phyloP scores from a whole-genome alignment of 2,888 invertebrate species.

The Cephonodes hylas region DNA sequence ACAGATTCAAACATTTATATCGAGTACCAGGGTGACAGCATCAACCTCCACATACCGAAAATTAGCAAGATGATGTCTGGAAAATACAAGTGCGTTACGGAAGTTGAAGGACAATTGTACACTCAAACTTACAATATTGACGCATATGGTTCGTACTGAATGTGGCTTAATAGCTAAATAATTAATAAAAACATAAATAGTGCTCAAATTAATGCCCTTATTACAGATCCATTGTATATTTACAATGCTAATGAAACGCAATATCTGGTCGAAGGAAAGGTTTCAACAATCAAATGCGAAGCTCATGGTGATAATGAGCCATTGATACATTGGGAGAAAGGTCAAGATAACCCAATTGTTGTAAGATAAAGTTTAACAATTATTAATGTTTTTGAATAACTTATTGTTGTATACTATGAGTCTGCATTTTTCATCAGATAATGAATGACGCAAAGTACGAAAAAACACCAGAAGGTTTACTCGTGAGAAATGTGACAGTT shows the following conservation, averaged over 20 bases:
- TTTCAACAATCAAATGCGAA: constrained; percentile 53
- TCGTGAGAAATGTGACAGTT: constrained; percentile 33
- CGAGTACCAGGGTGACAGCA: constrained; percentile 41
- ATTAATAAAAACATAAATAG: background rate
- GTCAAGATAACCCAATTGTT: constrained; percentile 32
- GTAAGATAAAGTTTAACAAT: constrained; percentile 27
- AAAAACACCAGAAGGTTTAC: constrained; percentile 42
- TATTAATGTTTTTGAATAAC: background rate
- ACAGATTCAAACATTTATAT: constrained; percentile 55
- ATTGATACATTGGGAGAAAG: constrained; percentile 55
- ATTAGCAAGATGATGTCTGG: constrained; percentile 57
- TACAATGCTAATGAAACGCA: constrained; percentile 41
- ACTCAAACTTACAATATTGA: constrained; percentile 42
- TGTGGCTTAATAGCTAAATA: background rate
- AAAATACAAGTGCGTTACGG: constrained; percentile 55
- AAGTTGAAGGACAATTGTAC: constrained; percentile 39
- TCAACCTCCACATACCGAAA: constrained; percentile 51
- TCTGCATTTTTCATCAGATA: constrained; percentile 38
- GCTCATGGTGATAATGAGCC: constrained; percentile 47
- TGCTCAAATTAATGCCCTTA: background rate
- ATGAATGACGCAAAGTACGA: constrained; percentile 47
- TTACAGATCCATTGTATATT: constrained; percentile 55
- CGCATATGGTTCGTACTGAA: constrained; percentile 55
- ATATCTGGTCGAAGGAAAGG: constrained; percentile 43
- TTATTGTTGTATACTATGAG: background rate